A percentile compares a stretch with the other conserved stretches of the same genome.
phyloP scores from a whole-genome alignment of 1,140 invertebrate species.

The Cecropterus lyciades region DNA sequence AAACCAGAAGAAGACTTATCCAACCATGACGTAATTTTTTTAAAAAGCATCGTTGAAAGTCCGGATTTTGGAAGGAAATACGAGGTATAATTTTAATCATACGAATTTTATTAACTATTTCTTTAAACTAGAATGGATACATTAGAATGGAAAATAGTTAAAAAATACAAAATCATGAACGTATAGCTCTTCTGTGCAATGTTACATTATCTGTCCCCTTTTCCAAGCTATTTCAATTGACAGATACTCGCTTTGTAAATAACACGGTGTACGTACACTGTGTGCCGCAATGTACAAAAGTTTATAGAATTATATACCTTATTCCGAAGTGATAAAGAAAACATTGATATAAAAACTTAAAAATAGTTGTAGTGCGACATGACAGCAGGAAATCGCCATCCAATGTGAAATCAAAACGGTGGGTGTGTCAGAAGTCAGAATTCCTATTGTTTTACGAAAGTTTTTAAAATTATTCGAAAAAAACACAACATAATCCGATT shows the following conservation, averaged over 20 bases:
- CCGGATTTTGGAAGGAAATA: slow-evolving; percentile 74
- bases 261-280: slow-evolving; percentile 11
- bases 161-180: too few relatives aligned
- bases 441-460: slow-evolving; percentile 37
- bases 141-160: too few relatives aligned
- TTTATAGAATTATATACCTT: slow-evolving; percentile 12
- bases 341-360: slow-evolving; percentile 18
- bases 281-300: background rate
- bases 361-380: slow-evolving; percentile 20
- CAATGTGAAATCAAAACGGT: slow-evolving; percentile 45
- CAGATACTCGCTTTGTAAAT: slow-evolving; percentile 23
- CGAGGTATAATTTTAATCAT: slow-evolving; percentile 59
- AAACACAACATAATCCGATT: slow-evolving; percentile 7
- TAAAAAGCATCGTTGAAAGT: slow-evolving; percentile 82
- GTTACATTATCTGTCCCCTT: background rate
- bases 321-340: too few relatives aligned
- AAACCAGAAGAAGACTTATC: slow-evolving; percentile 78
- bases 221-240: slow-evolving; percentile 20
- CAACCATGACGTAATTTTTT: slow-evolving; percentile 82
- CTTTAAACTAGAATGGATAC: too few relatives aligned
- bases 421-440: slow-evolving; percentile 46
- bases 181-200: too few relatives aligned
- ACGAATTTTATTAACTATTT: too few relatives aligned
- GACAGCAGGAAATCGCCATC: slow-evolving; percentile 35
- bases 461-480: slow-evolving; percentile 31